phyloP scores from a whole-genome alignment of 2,888 invertebrate genomes.

The Sipha maydis region DNA sequence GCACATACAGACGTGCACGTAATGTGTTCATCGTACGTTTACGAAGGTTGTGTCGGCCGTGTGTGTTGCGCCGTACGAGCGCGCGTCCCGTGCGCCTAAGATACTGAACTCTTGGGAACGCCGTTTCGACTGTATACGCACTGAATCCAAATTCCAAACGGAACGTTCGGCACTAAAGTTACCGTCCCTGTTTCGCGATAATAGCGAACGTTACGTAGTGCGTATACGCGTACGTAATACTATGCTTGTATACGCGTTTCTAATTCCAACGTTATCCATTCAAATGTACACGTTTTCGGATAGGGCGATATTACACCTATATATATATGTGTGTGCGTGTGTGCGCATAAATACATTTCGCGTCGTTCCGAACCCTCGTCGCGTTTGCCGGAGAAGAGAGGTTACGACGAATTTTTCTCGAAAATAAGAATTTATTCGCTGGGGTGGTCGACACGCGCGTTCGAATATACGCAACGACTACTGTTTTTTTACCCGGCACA shows the following conservation, averaged over 20 bases:
- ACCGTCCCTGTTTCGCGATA: constrained; percentile 21
- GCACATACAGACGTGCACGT: too few relatives aligned
- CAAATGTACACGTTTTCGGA: constrained; percentile 1
- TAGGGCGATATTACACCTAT: not conserved
- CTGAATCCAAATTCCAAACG: constrained; percentile 33
- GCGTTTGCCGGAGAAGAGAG: not conserved
- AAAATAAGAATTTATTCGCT: not conserved
- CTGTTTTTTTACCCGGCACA: too few relatives aligned
- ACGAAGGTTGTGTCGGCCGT: not conserved
- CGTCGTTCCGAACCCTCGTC: not conserved
- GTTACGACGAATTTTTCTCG: not conserved
- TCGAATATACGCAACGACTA: too few relatives aligned
- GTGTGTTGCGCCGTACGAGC: not conserved
- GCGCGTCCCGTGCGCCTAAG: not conserved
- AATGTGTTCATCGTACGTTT: too few relatives aligned
- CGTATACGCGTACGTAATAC: not conserved
- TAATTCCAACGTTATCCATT: constrained; percentile 40
- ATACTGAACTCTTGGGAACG: constrained; percentile 46
- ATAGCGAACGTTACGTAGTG: not conserved
- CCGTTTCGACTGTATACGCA: not conserved
- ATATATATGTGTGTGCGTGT: too few relatives aligned
- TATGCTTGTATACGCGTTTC: not conserved
- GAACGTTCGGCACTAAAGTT: constrained; percentile 21
- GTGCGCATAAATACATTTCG: not conserved
- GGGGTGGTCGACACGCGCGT: too few relatives aligned